These are phyloP conservation scores for Octopus sinensis DNA, from an alignment of 1,140 invertebrate genomes.

Conservation along the genomic window DNA sequence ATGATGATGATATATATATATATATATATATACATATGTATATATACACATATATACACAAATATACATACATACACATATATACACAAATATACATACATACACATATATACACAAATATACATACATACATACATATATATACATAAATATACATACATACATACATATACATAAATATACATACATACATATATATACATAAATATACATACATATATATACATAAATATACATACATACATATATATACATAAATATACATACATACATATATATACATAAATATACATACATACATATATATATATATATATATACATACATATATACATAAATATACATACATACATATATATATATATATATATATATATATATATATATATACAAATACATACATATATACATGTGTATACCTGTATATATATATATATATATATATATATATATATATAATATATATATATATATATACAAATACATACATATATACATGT, in stretches of 20 bases:
- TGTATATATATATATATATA: neutral
- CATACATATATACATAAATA: neutral
- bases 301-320: slow-evolving; percentile 5
- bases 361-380: rapidly evolving
- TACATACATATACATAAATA: neutral
- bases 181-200: neutral
- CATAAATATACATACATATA: neutral
- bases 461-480: neutral
- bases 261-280: neutral
- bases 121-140: too few species aligned
- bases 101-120: neutral
- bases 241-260: neutral
- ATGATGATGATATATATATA: too few species aligned
- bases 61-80: neutral
- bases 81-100: neutral
- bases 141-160: neutral
- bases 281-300: neutral
- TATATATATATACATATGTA: too few species aligned
- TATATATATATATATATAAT: slow-evolving; percentile 1
- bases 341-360: neutral
- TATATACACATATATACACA: neutral
- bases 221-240: neutral
- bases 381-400: neutral
- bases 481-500: neutral
- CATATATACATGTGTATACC: neutral